phyloP scores from a whole-genome alignment of 2,888 invertebrate species.

The Invenusta paracnida region DNA sequence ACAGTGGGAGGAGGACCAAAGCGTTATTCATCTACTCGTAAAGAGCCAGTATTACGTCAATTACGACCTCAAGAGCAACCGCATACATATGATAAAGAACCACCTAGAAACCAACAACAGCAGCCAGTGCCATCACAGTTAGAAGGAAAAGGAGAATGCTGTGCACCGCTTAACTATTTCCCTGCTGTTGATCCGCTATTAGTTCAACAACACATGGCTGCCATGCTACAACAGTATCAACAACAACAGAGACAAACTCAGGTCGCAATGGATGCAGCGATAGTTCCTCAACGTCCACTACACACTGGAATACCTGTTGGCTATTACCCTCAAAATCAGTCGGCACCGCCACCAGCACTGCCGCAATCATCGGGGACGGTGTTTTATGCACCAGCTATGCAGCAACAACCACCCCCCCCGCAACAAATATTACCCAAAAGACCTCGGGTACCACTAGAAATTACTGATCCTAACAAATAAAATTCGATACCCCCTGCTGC shows the following conservation, averaged over 20 bases:
- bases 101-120: not conserved
- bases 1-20: not conserved
- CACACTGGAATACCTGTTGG: not conserved
- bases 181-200: not conserved
- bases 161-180: not conserved
- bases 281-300: not conserved
- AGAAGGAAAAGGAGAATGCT: not conserved
- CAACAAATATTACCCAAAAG: too few relatives aligned
- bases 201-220: not conserved
- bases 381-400: not conserved
- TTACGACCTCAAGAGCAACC: not conserved
- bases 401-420: not conserved
- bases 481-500: too few relatives aligned
- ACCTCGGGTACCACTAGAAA: not conserved
- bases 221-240: not conserved
- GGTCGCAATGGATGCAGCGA: not conserved
- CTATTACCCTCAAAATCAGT: not conserved
- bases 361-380: not conserved
- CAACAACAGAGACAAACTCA: not conserved
- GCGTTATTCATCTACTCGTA: not conserved
- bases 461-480: not conserved
- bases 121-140: not conserved
- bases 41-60: not conserved
- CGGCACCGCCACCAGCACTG: not conserved
- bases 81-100: not conserved